Conservation (phyloP, 2,888 invertebrate genomes). For the Cryptus armator region DNA sequence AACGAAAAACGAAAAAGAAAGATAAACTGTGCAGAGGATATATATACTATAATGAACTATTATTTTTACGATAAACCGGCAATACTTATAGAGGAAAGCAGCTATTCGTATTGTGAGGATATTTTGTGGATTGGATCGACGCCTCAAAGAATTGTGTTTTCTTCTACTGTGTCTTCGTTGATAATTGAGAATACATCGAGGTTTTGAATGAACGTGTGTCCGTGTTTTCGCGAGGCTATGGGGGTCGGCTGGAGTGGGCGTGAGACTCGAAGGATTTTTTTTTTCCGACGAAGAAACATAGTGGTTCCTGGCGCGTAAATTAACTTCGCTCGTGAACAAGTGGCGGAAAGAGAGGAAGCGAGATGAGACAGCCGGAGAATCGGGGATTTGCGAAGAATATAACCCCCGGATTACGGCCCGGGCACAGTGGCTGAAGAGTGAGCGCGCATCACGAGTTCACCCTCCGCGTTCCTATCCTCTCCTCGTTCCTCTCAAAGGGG, state of each 20-base stretch:
- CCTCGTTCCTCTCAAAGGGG: constrained; percentile 64
- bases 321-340: constrained; percentile 15
- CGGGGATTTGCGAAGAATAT: constrained; percentile 14
- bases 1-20: background rate
- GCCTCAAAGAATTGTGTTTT: background rate
- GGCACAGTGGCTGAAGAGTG: constrained; percentile 57
- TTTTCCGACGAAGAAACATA: constrained; percentile 18
- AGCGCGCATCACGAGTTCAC: constrained; percentile 35
- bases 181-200: background rate
- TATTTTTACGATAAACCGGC: background rate
- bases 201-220: background rate
- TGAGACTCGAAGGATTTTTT: constrained; percentile 26
- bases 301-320: constrained; percentile 20
- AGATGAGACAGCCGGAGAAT: constrained; percentile 28
- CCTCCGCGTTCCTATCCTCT: constrained; percentile 20
- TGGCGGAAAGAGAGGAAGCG: constrained; percentile 1
- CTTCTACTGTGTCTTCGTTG: background rate
- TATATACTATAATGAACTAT: background rate
- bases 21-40: constrained; percentile 8
- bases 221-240: background rate
- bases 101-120: background rate
- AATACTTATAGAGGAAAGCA: constrained; percentile 6
- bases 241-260: background rate
- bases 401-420: constrained; percentile 45
- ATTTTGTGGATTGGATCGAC: background rate